Percentiles rank a stretch among this genome's conserved stretches.
phyloP scores from a whole-genome alignment of 2,888 invertebrate species.

The Mesodorylaimus sp. region DNA sequence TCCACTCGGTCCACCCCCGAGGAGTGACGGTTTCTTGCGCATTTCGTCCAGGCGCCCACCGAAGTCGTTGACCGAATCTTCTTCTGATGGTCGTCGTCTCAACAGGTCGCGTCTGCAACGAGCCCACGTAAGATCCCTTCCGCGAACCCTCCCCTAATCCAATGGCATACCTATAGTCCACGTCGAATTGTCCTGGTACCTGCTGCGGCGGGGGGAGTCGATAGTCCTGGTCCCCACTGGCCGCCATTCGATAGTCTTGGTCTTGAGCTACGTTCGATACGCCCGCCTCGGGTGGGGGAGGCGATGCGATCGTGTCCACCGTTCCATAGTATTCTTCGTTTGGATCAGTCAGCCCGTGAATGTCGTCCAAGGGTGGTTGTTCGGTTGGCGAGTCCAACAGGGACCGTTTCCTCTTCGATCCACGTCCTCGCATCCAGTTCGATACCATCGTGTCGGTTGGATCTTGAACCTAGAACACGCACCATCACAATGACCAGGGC shows the following conservation, averaged over 20 bases:
- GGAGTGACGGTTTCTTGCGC: neutral
- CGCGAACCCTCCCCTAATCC: neutral
- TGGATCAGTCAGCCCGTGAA: neutral
- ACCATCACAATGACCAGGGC: too few species aligned
- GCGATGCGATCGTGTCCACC: neutral
- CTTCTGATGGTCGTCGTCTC: too few species aligned
- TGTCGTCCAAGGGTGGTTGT: neutral
- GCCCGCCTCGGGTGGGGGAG: neutral
- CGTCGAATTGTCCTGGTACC: neutral
- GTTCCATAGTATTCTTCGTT: constrained; percentile 9
- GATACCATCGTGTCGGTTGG: constrained; percentile 11
- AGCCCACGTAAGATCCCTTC: neutral
- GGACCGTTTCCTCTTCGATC: neutral
- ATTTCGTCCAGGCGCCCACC: neutral
- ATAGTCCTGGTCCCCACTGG: neutral
- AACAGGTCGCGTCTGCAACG: neutral
- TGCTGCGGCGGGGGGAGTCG: neutral
- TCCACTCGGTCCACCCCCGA: neutral
- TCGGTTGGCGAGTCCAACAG: constrained; percentile 5
- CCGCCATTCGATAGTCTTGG: neutral
- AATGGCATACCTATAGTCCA: neutral
- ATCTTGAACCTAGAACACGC: constrained; percentile 1
- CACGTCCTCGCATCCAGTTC: constrained; percentile 12
- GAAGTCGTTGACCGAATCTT: neutral
- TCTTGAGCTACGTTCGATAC: neutral